phyloP scores from a whole-genome alignment of 2,888 invertebrate species.

The Sesamia inferens region DNA sequence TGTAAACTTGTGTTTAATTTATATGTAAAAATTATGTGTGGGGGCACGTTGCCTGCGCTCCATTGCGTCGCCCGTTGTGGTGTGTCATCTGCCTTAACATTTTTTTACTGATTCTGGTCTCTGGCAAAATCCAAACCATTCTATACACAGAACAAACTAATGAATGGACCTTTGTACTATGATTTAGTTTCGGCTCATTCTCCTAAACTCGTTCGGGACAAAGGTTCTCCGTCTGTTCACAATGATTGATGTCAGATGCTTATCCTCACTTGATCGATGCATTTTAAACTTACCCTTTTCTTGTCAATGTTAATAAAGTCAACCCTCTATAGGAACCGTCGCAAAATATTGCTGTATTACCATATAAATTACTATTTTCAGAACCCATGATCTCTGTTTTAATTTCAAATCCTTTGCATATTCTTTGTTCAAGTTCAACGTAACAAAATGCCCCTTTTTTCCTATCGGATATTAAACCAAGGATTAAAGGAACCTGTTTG shows the following conservation, averaged over 20 bases:
- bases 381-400: too few species aligned
- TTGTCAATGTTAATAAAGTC: conserved; percentile 11
- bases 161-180: background rate
- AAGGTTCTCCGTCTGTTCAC: background rate
- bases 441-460: too few species aligned
- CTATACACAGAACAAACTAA: background rate
- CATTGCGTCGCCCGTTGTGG: too few species aligned
- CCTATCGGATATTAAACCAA: too few species aligned
- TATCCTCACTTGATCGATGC: background rate
- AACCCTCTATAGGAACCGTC: background rate
- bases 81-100: too few species aligned
- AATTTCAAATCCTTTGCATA: background rate
- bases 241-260: conserved; percentile 35
- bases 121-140: background rate
- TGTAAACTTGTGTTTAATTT: too few species aligned
- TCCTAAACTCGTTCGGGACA: background rate
- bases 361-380: background rate
- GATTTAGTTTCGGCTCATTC: background rate
- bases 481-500: too few species aligned
- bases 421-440: background rate
- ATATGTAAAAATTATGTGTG: too few species aligned
- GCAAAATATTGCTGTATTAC: background rate
- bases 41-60: too few species aligned
- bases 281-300: conserved; percentile 24
- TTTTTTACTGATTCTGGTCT: background rate